These are phyloP conservation scores for Melospiza georgiana DNA, from an alignment of 2,113 vertebrate species.

Conservation along the genomic window DNA sequence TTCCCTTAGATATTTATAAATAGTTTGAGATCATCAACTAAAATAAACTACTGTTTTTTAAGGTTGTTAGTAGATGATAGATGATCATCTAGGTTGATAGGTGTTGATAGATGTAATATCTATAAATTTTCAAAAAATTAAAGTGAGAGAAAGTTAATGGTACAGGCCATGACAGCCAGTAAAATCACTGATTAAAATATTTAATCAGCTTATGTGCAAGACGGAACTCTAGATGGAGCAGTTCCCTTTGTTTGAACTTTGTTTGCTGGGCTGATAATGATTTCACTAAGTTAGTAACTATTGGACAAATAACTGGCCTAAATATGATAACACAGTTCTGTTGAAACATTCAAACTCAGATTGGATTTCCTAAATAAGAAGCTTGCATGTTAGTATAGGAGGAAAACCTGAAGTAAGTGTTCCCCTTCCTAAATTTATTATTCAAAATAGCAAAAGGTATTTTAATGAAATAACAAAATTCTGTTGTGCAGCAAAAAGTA, in stretches of 20 bases:
- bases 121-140: not conserved
- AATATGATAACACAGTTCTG: not conserved
- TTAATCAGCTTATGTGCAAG: slow-evolving; percentile 45
- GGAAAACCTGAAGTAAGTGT: not conserved
- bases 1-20: not conserved
- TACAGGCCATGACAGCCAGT: not conserved
- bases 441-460: not conserved
- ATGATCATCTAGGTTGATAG: no score
- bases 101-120: not conserved
- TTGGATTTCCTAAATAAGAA: slow-evolving; percentile 34
- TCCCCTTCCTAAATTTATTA: not conserved
- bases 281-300: slow-evolving; percentile 21
- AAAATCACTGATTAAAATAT: slow-evolving; percentile 14
- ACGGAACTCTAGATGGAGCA: slow-evolving; percentile 78
- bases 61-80: not conserved
- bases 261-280: not conserved
- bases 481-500: not conserved
- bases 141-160: not conserved
- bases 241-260: slow-evolving; percentile 67
- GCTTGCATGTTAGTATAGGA: not conserved
- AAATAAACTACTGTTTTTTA: not conserved
- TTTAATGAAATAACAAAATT: not conserved
- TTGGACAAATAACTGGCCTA: slow-evolving; percentile 16
- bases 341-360: slow-evolving; percentile 10
- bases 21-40: not conserved